These are phyloP conservation scores for Brachyistius frenatus DNA, from an alignment of 2,113 vertebrate species.

Conservation along the genomic window DNA sequence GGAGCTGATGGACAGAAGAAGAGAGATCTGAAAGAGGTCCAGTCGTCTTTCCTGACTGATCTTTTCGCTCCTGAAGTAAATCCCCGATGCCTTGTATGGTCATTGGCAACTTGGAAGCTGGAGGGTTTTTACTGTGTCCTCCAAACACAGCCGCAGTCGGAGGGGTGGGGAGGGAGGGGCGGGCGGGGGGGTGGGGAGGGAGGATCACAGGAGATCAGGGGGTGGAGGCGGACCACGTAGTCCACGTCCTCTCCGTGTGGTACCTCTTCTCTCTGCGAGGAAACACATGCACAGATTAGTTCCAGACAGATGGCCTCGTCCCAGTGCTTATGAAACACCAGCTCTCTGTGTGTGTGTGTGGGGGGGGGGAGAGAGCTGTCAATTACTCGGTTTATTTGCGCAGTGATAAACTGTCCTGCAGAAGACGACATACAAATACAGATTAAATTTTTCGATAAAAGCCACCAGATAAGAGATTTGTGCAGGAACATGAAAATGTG, in stretches of 20 bases:
- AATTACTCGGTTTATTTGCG: conserved; percentile 58
- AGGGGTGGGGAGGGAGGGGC: background rate
- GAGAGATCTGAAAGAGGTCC: background rate
- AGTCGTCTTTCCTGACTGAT: conserved; percentile 31
- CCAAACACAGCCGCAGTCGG: conserved; percentile 16
- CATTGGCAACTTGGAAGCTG: conserved; percentile 46
- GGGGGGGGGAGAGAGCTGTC: background rate
- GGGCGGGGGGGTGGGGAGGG: too few relatives aligned
- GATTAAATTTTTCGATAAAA: conserved; percentile 36
- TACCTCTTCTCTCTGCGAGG: conserved; percentile 29
- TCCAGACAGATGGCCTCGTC: conserved; percentile 56
- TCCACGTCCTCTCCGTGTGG: conserved; percentile 18
- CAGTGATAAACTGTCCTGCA: conserved; percentile 54
- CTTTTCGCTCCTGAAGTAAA: conserved; percentile 22
- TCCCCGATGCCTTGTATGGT: conserved; percentile 63
- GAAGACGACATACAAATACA: conserved; percentile 24
- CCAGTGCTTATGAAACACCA: conserved; percentile 53
- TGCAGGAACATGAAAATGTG: background rate
- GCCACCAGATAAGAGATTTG: background rate
- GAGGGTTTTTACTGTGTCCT: conserved; percentile 22
- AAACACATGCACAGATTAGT: conserved; percentile 60
- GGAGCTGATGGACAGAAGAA: conserved; percentile 9
- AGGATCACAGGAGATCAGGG: conserved; percentile 41
- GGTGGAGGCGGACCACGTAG: background rate
- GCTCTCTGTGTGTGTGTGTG: conserved; percentile 15